Evolutionary conservation across 2,113 vertebrate genomes (phyloP), one percentile per base, ranked within the genome.

Genomic region (Hemiprocne comata): DNA sequence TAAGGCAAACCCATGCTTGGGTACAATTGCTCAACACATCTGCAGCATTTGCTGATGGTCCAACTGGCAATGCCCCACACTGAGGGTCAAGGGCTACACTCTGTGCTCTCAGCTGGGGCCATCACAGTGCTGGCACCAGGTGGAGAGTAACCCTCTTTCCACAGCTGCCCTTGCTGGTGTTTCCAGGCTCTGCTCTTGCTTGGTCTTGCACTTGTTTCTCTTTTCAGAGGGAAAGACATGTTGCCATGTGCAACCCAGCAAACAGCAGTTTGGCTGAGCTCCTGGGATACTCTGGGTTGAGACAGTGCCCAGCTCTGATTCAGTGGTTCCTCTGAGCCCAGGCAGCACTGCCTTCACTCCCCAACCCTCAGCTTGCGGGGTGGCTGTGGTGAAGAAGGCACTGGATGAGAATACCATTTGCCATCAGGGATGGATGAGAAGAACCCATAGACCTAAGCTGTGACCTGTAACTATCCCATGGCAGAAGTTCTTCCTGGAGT

Each of bases 41-140:
- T 0, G 0, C 54, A 66, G 28, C 0, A 0, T 7, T 76, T 33
- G 42, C 19, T 3, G 1, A 11, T 38, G 40, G 46, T 42, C 34
- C 54, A 16, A 1, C 31, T 50, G 67, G 50, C 14, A 60, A 7
- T 57, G 58, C 19, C 33, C 38, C 8, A 6, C 0, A 2, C 29
- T 15, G 42, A 62, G 57, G 20, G 31, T 20, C 17, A 11, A 61
- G 53, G 21, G 38, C 48, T 89, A 51, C 76, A 29, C 51, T 76
- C 73, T 3, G 2, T 28, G 23, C 25, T 91, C 23, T 73, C 38
- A 25, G 15, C 25, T 34, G 54, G 24, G 33, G 26, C 48, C 15
- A n/a, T 16, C 8, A 4, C 18, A 46, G 38, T 6, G 25, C 51
- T 64, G 26, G 36, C 34, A 55, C 2, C 8, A 77, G 26, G 9